These are phyloP conservation scores for Gallinago stenura DNA, from an alignment of 2,797 vertebrate genomes.

Conservation along the genomic window DNA sequence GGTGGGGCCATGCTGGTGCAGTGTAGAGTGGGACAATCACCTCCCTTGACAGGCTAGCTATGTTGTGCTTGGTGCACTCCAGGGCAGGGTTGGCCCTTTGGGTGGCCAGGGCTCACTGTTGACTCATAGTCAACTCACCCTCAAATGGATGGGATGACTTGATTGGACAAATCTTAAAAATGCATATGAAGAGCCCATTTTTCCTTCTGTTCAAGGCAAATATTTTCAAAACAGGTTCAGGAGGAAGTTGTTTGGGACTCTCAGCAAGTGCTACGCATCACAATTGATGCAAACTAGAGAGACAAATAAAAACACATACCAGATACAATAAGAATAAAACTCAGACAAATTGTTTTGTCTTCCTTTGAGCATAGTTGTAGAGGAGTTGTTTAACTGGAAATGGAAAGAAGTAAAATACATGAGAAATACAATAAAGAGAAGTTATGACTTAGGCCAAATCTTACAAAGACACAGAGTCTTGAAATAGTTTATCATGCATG, in stretches of 20 bases:
- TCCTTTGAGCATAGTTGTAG: not conserved
- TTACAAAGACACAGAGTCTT: not conserved
- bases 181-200: not conserved
- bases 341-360: not conserved
- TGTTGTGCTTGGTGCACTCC: too few species aligned
- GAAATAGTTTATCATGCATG: not conserved
- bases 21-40: not conserved
- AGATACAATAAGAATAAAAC: not conserved
- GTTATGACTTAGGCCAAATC: not conserved
- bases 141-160: not conserved
- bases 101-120: not conserved
- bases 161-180: not conserved
- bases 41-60: accelerated
- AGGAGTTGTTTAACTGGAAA: not conserved
- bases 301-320: not conserved
- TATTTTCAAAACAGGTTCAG: not conserved
- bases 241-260: not conserved
- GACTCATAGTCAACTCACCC: not conserved
- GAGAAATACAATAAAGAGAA: not conserved
- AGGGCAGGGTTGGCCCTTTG: not conserved
- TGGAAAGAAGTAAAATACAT: not conserved
- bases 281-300: not conserved
- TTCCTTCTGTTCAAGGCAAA: not conserved
- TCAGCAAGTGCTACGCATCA: not conserved
- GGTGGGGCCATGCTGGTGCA: accelerated